phyloP scores from a whole-genome alignment of 2,888 invertebrate species.

The Seira musarum region DNA sequence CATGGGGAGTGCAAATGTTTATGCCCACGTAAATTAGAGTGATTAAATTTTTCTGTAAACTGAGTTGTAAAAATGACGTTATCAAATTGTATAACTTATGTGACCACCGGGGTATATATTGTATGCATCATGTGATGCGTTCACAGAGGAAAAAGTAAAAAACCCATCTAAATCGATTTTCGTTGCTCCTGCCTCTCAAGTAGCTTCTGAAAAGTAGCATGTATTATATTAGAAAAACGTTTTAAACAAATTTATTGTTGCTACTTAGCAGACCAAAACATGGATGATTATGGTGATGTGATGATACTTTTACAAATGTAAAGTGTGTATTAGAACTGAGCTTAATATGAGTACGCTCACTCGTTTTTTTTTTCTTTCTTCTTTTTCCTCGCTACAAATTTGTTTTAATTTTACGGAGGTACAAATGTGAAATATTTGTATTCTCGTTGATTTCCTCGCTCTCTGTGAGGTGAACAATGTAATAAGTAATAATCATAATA shows the following conservation, averaged over 20 bases:
- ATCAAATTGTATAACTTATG: constrained; percentile 9
- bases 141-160: not conserved
- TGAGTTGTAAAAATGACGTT: constrained; percentile 10
- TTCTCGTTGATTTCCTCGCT: constrained; percentile 47
- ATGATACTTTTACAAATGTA: constrained; percentile 17
- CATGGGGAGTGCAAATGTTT: constrained; percentile 1
- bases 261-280: constrained; percentile 10
- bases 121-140: no score
- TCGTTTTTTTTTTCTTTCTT: constrained; percentile 17
- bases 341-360: not conserved
- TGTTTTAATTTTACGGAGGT: not conserved
- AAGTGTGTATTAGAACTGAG: not conserved
- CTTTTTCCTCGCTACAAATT: constrained; percentile 3
- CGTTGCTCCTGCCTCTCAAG: not conserved
- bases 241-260: constrained; percentile 10
- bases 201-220: constrained; percentile 1
- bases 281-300: constrained; percentile 13
- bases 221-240: not conserved
- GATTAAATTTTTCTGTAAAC: not conserved
- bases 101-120: constrained; percentile 9
- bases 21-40: constrained; percentile 10
- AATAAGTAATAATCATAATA: constrained; percentile 58
- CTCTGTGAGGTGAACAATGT: constrained; percentile 58
- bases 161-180: not conserved
- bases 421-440: constrained; percentile 50